Base-by-base conservation (phyloP, 2,797 vertebrate species). In the Strix occidentalis region DNA sequence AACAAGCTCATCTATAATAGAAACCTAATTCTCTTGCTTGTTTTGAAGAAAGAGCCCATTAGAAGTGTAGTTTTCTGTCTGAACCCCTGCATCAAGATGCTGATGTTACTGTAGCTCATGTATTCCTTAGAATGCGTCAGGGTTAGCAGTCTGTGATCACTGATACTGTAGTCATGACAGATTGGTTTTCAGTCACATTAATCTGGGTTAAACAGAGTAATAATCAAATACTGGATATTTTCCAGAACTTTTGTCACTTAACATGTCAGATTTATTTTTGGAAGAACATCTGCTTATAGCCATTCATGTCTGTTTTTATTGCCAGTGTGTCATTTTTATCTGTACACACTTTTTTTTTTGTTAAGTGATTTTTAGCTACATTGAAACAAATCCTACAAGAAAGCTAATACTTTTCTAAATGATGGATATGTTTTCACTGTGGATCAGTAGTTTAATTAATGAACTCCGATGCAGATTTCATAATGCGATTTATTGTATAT, bases 391-490 rank as follows among this genome's bases (percentile, higher is more conserved):
- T 96, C 96, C 95, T 97, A 65, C 95, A 94, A 93, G 96, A 97
- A 97, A 97, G 94, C 63, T 9, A 93, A 74, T 51, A 9, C 97
- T 98, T 97, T 97, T 97, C 90, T 95, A 97, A 94, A 96, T 85
- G 91, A 96, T 97, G 97, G 96, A 89, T 96, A 54, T 97, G 96
- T 97, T 97, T 97, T 96, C 96, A 91, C 82, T 85, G 92, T 96
- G 72, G 86, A 92, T 94, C 80, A 50, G n/a, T 96, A 95, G 80
- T 94, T 78, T 96, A 95, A 90, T 93, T 66, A 86, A 95, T 63
- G 75, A 88, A 88, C 86, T 75, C 48, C 31, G 4, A 57, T 82
- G 74, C 94, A 90, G 83, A 45, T 95, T 97, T 96, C 96, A 92
- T 90, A 45, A 78, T 58, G 94, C 78, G 86, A 94, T 93, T 96